Evolutionary conservation across 2,113 vertebrate genomes (phyloP), one percentile per base, ranked within the genome.

Genomic region (Talpa occidentalis): DNA sequence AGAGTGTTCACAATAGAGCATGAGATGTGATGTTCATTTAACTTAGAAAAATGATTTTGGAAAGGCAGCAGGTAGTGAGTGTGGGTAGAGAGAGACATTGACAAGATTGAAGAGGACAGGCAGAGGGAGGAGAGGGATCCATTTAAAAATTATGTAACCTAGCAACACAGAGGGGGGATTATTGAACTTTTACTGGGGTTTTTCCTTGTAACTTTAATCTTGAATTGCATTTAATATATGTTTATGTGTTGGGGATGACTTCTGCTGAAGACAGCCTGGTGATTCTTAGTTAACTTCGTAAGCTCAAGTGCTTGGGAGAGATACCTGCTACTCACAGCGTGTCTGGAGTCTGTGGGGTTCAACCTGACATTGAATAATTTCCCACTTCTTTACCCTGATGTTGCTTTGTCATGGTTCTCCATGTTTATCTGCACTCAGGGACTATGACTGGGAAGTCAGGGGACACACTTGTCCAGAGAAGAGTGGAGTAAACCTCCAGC

Each of bases 1-100:
- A 66, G 72, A 76, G 4, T 21, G 0, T 77, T 85, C 35, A 56
- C 37, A 44, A 15, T 10, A 73, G 35, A 52, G 32, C 32, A 11
- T 32, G 70, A 79, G 79, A 69, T 35, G 21, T 35, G 78, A 93
- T 42, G 28, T 52, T 94, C 85, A 40, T 44, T 90, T 92, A 93
- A 49, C 83, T 84, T 62, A 62, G 74, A 32, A 28, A 92, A 40
- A 54, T 81, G 0, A 0, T 64, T 81, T 90, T 91, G 91, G 90
- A 83, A 54, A 66, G 0, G 4, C 2, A 49, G 42, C n/a, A 66
- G 0, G 3, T 3, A 49, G 42, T 37, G 64, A 69, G 21, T 47
- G 17, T 80, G 17, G 64, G 56, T 30, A 35, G 82, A 64, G 67
- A 35, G 76, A 22, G 17, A 14, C 22, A 8, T 54, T 0, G 8